Conservation (phyloP, 2,888 invertebrate genomes). For the Cosmorhoe ocellata region DNA sequence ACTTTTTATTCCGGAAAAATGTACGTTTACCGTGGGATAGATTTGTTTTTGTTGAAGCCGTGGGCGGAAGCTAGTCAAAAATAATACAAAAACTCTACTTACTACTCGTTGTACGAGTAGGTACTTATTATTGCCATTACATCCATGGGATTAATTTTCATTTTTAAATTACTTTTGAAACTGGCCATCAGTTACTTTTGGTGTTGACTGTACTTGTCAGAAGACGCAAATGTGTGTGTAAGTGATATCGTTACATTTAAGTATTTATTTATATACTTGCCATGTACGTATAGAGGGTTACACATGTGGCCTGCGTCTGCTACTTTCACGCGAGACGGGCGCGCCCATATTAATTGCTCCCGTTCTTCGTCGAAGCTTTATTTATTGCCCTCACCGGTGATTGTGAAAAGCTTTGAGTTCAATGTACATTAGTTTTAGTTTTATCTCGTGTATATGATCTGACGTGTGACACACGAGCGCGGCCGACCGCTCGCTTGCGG, state of each 20-base stretch:
- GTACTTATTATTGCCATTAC: too few relatives aligned
- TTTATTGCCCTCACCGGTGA: conserved; percentile 77
- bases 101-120: too few relatives aligned
- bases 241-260: conserved; percentile 26
- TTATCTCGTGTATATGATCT: conserved; percentile 75
- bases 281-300: conserved; percentile 49
- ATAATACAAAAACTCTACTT: too few relatives aligned
- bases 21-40: too few relatives aligned
- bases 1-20: too few relatives aligned
- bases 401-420: conserved; percentile 78
- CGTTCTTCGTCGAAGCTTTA: conserved; percentile 80
- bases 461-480: conserved; percentile 68
- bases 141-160: too few relatives aligned
- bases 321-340: conserved; percentile 77
- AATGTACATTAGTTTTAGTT: conserved; percentile 77
- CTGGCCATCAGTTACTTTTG: too few relatives aligned
- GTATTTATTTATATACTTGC: conserved; percentile 29
- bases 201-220: not conserved
- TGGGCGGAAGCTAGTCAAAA: too few relatives aligned
- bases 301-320: conserved; percentile 62
- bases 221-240: conserved; percentile 23
- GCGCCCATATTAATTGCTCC: conserved; percentile 82
- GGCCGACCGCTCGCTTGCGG: conserved; percentile 40
- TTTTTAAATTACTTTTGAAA: too few relatives aligned
- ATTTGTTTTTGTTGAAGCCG: too few relatives aligned